phyloP scores from a whole-genome alignment of 2,888 invertebrate genomes.

The Drosophila formosana region DNA sequence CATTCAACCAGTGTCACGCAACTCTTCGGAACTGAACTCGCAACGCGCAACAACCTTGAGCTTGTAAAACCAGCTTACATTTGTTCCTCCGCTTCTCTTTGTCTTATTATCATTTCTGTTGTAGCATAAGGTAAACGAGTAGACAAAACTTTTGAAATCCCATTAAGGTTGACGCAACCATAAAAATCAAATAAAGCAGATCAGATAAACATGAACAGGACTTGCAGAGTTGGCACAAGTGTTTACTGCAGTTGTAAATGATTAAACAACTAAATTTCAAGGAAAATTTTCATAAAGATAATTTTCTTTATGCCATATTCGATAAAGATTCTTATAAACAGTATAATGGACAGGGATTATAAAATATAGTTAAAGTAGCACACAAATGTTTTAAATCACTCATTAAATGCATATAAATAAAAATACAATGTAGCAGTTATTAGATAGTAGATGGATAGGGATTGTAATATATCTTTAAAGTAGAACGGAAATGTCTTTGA shows the following conservation, averaged over 20 bases:
- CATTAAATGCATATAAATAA: neutral
- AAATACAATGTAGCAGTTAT: no score
- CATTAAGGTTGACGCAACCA: slow-evolving; percentile 5
- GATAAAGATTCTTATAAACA: neutral
- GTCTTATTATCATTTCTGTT: slow-evolving; percentile 2
- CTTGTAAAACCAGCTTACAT: slow-evolving; percentile 66
- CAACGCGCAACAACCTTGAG: slow-evolving; percentile 59
- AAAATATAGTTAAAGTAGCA: no score
- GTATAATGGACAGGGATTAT: neutral
- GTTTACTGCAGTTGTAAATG: neutral
- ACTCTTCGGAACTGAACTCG: slow-evolving; percentile 5
- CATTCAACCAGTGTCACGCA: slow-evolving; percentile 36
- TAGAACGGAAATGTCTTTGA: no score
- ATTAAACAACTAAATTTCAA: no score
- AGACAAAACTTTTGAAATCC: slow-evolving; percentile 22
- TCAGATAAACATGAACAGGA: slow-evolving; percentile 1
- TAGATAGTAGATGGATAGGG: no score
- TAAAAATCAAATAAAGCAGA: neutral
- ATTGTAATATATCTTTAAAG: no score
- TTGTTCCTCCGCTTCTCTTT: slow-evolving; percentile 30
- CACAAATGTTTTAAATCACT: neutral
- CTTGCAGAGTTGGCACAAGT: neutral
- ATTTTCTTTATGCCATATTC: neutral
- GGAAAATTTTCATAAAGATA: neutral
- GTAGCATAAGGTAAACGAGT: slow-evolving; percentile 12